Evolutionary conservation across 2,888 invertebrate species (phyloP).

Genomic region (Xylocampa areola): DNA sequence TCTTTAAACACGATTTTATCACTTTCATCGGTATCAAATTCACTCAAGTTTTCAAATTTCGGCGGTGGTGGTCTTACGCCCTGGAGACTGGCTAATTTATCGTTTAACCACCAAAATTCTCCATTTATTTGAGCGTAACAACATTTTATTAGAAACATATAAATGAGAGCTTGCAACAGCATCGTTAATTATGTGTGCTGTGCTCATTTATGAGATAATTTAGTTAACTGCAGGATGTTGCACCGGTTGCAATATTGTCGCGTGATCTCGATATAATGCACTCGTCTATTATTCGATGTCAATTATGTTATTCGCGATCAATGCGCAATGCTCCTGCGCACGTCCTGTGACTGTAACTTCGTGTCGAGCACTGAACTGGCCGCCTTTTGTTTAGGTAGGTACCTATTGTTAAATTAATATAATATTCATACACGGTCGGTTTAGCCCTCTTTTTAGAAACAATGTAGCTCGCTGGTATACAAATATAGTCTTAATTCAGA

Average conservation of each 20-base stretch:
- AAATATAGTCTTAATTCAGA: too few species aligned
- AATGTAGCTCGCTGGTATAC: background rate
- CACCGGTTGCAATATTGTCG: conserved; percentile 72
- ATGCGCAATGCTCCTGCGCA: conserved; percentile 62
- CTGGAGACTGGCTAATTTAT: conserved; percentile 70
- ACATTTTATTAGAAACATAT: conserved; percentile 62
- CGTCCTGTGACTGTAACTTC: conserved; percentile 67
- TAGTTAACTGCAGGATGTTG: conserved; percentile 78
- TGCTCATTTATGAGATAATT: conserved; percentile 60
- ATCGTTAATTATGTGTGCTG: conserved; percentile 61
- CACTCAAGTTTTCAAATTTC: conserved; percentile 73
- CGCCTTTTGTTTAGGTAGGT: conserved; percentile 61
- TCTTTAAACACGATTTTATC: conserved; percentile 77
- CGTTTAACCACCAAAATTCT: conserved; percentile 84
- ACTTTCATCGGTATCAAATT: conserved; percentile 80
- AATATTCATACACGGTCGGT: conserved; percentile 3
- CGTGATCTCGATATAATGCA: conserved; percentile 72
- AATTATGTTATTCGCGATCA: conserved; percentile 73
- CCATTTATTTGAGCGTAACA: conserved; percentile 76
- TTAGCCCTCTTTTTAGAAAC: background rate
- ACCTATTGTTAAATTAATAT: conserved; percentile 45
- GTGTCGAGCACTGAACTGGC: conserved; percentile 65
- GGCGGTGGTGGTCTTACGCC: conserved; percentile 67
- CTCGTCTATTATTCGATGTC: conserved; percentile 72
- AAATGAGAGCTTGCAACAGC: conserved; percentile 62